These are phyloP conservation scores for Cryptoblepharus egeriae DNA, from an alignment of 2,797 vertebrate genomes.

Conservation along the genomic window DNA sequence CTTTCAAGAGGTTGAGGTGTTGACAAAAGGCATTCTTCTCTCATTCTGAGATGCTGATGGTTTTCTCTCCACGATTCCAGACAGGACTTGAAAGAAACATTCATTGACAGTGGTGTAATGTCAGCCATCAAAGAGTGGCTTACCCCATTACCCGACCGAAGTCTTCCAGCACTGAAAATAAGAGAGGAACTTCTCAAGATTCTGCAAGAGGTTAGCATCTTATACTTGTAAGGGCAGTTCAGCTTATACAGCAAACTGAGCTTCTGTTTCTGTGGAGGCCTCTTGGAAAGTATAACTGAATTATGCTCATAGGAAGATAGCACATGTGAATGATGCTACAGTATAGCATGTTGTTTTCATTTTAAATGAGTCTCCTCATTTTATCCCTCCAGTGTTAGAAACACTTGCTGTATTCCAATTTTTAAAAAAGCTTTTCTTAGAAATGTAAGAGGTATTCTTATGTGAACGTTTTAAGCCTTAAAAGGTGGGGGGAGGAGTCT, in stretches of 20 bases:
- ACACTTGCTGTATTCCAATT: background rate
- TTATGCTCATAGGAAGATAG: background rate
- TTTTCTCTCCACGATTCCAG: slow-evolving; percentile 71
- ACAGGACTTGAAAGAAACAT: slow-evolving; percentile 97
- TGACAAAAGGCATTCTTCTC: background rate
- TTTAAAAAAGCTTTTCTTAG: background rate
- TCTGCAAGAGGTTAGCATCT: slow-evolving; percentile 89
- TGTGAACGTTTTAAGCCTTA: background rate
- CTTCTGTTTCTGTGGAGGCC: background rate
- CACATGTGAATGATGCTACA: background rate
- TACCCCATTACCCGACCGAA: slow-evolving; percentile 94
- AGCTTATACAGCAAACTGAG: background rate
- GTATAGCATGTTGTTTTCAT: background rate
- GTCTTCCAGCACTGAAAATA: slow-evolving; percentile 92
- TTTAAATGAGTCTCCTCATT: background rate
- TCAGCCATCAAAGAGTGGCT: slow-evolving; percentile 99
- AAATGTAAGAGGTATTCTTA: background rate
- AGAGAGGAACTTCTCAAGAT: slow-evolving; percentile 94
- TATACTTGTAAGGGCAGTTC: background rate
- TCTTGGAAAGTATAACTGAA: background rate
- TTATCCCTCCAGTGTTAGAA: background rate
- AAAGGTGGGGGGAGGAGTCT: too few species aligned
- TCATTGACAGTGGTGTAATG: slow-evolving; percentile 98
- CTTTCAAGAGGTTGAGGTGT: background rate
- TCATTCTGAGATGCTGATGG: background rate